Evolutionary conservation across 2,888 invertebrate genomes (phyloP).

Genomic region (Drosophila maculinotata): DNA sequence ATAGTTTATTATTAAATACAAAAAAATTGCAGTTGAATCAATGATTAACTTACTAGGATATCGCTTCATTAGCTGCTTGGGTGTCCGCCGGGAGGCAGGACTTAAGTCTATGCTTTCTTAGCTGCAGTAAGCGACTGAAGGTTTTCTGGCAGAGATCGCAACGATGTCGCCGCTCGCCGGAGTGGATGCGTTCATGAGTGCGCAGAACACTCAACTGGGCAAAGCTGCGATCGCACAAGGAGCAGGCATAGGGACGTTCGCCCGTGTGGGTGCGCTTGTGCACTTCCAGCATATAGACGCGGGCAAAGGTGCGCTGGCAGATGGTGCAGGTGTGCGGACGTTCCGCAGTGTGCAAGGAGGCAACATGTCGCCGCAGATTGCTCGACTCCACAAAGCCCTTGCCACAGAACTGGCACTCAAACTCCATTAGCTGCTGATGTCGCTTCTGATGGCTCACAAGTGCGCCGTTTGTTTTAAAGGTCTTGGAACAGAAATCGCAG

Average conservation of each 20-base stretch:
- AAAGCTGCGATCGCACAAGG: constrained; percentile 74
- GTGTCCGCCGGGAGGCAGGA: neutral
- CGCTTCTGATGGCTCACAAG: constrained; percentile 77
- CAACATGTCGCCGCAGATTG: constrained; percentile 80
- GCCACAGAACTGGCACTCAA: constrained; percentile 73
- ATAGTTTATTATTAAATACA: neutral
- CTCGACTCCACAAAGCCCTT: constrained; percentile 81
- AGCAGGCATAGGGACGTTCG: constrained; percentile 82
- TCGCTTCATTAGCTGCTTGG: neutral
- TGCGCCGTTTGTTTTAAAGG: constrained; percentile 81
- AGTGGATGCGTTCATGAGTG: constrained; percentile 83
- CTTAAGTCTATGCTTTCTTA: constrained; percentile 46
- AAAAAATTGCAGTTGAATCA: neutral
- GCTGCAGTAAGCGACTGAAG: constrained; percentile 59
- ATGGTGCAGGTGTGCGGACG: constrained; percentile 81
- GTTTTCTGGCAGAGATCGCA: constrained; percentile 77
- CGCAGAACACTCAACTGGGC: constrained; percentile 83
- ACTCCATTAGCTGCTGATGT: constrained; percentile 66
- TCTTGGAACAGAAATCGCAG: constrained; percentile 79
- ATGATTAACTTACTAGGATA: neutral
- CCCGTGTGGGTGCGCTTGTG: constrained; percentile 84
- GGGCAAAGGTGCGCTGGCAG: constrained; percentile 79
- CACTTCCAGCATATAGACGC: constrained; percentile 85
- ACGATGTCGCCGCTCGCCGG: constrained; percentile 76
- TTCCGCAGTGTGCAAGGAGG: constrained; percentile 79